Evolutionary conservation across 1,140 invertebrate species (phyloP).

Genomic region (Lerema accius): DNA sequence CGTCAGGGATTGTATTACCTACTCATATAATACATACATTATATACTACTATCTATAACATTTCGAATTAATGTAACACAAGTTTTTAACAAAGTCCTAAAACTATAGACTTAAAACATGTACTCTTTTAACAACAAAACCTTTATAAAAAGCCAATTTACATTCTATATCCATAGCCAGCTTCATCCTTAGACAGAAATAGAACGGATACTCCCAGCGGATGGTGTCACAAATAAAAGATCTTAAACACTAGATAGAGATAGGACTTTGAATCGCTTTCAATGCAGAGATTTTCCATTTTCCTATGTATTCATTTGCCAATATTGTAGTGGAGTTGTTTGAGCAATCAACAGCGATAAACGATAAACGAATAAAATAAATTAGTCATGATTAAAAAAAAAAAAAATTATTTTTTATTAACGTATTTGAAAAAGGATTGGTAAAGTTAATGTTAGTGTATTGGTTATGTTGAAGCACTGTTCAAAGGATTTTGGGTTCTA

Average conservation of each 20-base stretch:
- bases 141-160: not conserved
- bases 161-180: not conserved
- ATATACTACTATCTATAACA: too few species aligned
- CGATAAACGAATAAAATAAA: not conserved
- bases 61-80: too few species aligned
- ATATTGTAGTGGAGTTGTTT: slow-evolving; percentile 4
- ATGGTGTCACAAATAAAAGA: not conserved
- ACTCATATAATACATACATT: too few species aligned
- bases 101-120: too few species aligned
- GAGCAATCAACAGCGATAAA: not conserved
- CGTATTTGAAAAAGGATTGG: too few species aligned
- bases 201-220: not conserved
- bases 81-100: too few species aligned
- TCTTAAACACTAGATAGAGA: slow-evolving; percentile 14
- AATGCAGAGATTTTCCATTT: slow-evolving; percentile 13
- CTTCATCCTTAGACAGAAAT: not conserved
- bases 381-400: too few species aligned
- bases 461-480: too few species aligned
- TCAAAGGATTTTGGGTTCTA: too few species aligned
- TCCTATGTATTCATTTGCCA: slow-evolving; percentile 22
- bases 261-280: slow-evolving; percentile 21
- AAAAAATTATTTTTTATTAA: too few species aligned
- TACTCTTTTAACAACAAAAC: not conserved
- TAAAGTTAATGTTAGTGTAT: too few species aligned
- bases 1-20: too few species aligned